A percentile compares a stretch with the other conserved stretches of the same genome.
Conservation (phyloP, 2,797 vertebrate genomes). For the Borostomias antarcticus region DNA sequence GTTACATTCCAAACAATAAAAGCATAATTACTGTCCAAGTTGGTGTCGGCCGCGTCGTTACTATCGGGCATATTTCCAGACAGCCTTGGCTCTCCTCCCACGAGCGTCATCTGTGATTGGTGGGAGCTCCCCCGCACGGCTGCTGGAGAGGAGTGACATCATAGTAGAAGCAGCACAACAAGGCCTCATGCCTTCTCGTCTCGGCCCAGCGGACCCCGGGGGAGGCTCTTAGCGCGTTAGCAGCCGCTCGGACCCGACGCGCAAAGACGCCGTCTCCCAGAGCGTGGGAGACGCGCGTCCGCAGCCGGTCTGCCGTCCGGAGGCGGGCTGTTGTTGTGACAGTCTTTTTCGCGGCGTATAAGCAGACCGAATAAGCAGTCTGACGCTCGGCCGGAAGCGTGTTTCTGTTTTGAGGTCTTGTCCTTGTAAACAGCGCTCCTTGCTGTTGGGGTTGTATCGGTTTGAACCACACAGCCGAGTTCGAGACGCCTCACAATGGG, state of each 20-base stretch:
- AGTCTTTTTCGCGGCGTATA: constrained; percentile 5
- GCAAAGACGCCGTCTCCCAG: constrained; percentile 3
- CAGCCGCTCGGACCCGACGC: constrained; percentile 13
- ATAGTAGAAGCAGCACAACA: no score
- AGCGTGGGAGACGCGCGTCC: constrained; percentile 42
- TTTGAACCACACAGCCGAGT: no score
- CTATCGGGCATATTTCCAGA: constrained; percentile 51
- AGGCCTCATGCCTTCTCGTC: not conserved
- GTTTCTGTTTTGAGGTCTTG: no score
- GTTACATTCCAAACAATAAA: constrained; percentile 67
- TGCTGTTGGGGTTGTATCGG: not conserved
- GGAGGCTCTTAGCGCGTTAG: constrained; percentile 24
- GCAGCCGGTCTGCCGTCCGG: constrained; percentile 16
- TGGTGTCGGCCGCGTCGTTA: constrained; percentile 33
- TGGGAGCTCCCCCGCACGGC: constrained; percentile 48
- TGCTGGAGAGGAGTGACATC: constrained; percentile 33
- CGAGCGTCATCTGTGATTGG: constrained; percentile 53
- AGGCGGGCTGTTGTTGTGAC: constrained; percentile 19
- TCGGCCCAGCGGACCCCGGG: no score
- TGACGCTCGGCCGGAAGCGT: no score
- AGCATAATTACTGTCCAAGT: constrained; percentile 56
- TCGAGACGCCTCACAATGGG: no score
- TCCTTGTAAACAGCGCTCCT: constrained; percentile 5
- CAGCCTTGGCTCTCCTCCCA: constrained; percentile 50
- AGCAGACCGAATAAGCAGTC: no score